Percentiles rank a stretch among this genome's conserved stretches.
Evolutionary conservation across 2,113 vertebrate genomes (phyloP).

Genomic region (Acrocephalus arundinaceus): DNA sequence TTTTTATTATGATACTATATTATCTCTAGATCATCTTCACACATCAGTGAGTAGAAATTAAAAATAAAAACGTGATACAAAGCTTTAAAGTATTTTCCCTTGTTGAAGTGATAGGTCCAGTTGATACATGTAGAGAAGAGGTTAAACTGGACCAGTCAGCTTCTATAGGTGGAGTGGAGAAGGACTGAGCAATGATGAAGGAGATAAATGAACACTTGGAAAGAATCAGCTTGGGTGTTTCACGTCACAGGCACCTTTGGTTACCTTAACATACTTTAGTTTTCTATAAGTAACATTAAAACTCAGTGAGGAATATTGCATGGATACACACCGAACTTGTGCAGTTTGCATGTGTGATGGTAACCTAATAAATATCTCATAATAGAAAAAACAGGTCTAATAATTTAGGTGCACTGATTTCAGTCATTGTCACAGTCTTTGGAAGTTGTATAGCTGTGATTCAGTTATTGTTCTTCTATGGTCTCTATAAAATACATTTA

Average conservation of each 20-base stretch:
- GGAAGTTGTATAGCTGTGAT: neutral
- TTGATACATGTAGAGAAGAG: neutral
- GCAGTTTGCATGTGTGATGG: neutral
- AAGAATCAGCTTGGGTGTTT: neutral
- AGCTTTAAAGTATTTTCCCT: neutral
- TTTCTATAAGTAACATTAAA: neutral
- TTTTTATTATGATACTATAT: neutral
- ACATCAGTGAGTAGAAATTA: neutral
- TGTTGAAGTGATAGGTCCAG: neutral
- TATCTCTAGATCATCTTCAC: neutral
- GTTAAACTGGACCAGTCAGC: neutral
- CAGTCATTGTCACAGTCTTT: neutral
- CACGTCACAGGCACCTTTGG: neutral
- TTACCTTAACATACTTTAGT: neutral
- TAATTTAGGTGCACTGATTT: neutral
- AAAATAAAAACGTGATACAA: neutral
- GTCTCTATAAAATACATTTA: neutral
- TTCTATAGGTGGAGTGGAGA: neutral
- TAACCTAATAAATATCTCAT: neutral
- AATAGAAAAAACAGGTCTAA: neutral
- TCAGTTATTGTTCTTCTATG: neutral
- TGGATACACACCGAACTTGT: neutral
- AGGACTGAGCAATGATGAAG: neutral
- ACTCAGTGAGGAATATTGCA: neutral
- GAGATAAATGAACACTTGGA: neutral